phyloP scores from a whole-genome alignment of 2,888 invertebrate genomes.

The Tachystola acroxantha region DNA sequence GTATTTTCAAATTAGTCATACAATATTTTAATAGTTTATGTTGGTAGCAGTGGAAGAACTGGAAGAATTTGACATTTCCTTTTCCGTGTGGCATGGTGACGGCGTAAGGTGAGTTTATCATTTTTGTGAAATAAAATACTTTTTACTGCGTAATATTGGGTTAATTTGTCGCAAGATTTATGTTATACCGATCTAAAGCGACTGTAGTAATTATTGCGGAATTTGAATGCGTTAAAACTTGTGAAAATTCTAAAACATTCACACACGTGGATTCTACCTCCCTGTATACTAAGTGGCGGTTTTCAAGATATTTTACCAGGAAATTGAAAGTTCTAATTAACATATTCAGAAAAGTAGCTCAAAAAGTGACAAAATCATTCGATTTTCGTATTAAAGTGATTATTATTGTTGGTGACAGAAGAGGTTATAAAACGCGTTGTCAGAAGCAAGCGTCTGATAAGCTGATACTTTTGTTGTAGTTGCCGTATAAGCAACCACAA shows the following conservation, averaged over 20 bases:
- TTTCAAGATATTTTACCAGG: conserved; percentile 9
- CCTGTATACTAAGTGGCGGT: background rate
- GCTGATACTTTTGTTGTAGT: conserved; percentile 72
- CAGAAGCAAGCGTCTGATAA: conserved; percentile 31
- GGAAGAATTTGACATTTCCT: conserved; percentile 36
- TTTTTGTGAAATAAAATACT: conserved; percentile 35
- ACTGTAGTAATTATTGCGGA: conserved; percentile 5
- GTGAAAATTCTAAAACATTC: conserved; percentile 3
- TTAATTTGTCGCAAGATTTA: conserved; percentile 12
- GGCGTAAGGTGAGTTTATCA: conserved; percentile 66
- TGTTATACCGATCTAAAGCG: conserved; percentile 19
- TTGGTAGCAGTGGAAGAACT: background rate
- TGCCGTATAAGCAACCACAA: conserved; percentile 79
- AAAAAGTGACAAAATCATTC: background rate
- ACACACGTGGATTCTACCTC: conserved; percentile 24
- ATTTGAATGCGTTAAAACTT: conserved; percentile 12
- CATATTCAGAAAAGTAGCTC: no score
- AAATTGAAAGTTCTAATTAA: no score
- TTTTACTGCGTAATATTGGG: conserved; percentile 25
- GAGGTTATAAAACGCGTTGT: conserved; percentile 31
- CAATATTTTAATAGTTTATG: background rate
- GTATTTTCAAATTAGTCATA: background rate
- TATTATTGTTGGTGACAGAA: conserved; percentile 9
- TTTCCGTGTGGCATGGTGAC: conserved; percentile 76
- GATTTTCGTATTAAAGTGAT: background rate